phyloP scores from a whole-genome alignment of 2,113 vertebrate genomes.

The Tympanuchus pallidicinctus region DNA sequence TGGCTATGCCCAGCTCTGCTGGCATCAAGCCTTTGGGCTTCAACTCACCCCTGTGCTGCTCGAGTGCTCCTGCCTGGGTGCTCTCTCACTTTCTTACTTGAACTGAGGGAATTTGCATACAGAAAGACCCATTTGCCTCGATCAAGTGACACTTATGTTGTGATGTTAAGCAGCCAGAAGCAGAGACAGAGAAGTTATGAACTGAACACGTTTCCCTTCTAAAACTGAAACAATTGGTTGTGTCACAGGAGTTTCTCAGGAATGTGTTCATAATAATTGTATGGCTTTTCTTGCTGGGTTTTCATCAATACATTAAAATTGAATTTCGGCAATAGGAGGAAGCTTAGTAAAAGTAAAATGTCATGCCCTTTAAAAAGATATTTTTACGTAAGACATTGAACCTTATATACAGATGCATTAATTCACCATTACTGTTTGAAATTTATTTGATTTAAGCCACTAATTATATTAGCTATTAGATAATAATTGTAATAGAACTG shows the following conservation, averaged over 20 bases:
- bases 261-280: background rate
- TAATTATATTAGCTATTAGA: background rate
- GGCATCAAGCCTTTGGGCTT: background rate
- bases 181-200: background rate
- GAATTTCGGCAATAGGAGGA: background rate
- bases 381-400: background rate
- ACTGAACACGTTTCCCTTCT: background rate
- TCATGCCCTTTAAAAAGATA: background rate
- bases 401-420: background rate
- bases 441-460: background rate
- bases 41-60: accelerated
- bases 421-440: background rate
- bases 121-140: background rate
- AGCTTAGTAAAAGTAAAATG: background rate
- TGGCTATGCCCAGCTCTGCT: accelerated
- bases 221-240: background rate
- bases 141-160: background rate
- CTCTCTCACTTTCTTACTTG: background rate
- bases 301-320: background rate
- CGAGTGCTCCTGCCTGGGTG: accelerated
- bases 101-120: background rate
- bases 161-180: background rate
- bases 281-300: background rate
- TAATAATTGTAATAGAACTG: background rate
- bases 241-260: background rate